Conservation (phyloP, 2,797 vertebrate species). For the Sebastes vulpes region DNA sequence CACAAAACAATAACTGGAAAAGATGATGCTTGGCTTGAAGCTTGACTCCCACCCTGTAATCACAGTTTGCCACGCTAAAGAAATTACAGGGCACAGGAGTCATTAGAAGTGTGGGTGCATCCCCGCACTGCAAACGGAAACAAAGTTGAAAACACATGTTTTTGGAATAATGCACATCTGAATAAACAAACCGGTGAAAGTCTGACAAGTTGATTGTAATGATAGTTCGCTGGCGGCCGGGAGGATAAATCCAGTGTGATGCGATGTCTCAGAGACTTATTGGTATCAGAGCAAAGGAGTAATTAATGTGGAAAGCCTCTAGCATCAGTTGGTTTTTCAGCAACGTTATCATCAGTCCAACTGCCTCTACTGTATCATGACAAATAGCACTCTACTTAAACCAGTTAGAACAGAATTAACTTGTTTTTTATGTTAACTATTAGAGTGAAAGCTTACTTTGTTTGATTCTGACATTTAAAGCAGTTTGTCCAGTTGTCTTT, state of each 20-base stretch:
- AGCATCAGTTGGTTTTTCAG: conserved; percentile 45
- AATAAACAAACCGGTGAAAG: conserved; percentile 73
- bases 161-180: conserved; percentile 72
- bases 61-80: conserved; percentile 77
- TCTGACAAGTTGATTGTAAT: conserved; percentile 82
- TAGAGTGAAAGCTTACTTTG: not conserved
- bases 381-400: conserved; percentile 12
- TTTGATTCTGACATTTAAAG: conserved; percentile 4
- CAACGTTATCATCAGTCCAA: conserved; percentile 36
- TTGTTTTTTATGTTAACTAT: conserved; percentile 5
- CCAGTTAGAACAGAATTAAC: conserved; percentile 16
- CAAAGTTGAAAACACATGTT: conserved; percentile 76
- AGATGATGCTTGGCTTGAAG: conserved; percentile 72
- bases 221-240: conserved; percentile 48
- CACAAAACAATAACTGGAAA: conserved; percentile 80
- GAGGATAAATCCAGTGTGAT: conserved; percentile 50
- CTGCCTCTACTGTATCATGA: conserved; percentile 11
- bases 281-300: conserved; percentile 59
- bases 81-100: conserved; percentile 86
- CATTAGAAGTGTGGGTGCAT: conserved; percentile 69
- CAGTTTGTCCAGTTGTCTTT: conserved; percentile 6
- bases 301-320: conserved; percentile 68
- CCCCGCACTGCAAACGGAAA: conserved; percentile 63
- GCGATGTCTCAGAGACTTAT: conserved; percentile 43
- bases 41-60: conserved; percentile 82